Conservation (phyloP, 2,888 invertebrate genomes). For the Heliconius sara region DNA sequence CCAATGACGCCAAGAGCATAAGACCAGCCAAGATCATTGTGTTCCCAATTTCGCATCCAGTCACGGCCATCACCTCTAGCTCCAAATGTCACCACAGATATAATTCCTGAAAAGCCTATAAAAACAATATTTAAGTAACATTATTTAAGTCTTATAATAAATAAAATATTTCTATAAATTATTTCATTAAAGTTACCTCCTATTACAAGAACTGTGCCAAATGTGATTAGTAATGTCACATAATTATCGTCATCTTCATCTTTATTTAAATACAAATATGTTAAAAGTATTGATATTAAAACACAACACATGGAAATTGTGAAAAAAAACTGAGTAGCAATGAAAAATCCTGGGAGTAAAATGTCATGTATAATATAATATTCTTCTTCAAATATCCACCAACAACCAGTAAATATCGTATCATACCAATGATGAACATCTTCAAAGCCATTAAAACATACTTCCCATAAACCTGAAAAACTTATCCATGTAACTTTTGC, state of each 20-base stretch:
- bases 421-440: conserved; percentile 95
- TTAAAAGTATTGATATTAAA: conserved; percentile 89
- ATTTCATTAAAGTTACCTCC: conserved; percentile 78
- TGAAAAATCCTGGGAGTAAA: conserved; percentile 94
- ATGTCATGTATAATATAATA: conserved; percentile 97
- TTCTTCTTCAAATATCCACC: conserved; percentile 99
- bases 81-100: conserved; percentile 94
- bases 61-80: conserved; percentile 94
- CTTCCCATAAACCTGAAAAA: conserved; percentile 94
- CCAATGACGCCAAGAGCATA: conserved; percentile 94
- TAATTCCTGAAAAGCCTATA: conserved; percentile 90
- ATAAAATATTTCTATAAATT: background rate
- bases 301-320: conserved; percentile 93
- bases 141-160: background rate
- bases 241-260: conserved; percentile 91
- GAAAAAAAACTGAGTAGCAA: conserved; percentile 96
- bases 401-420: conserved; percentile 92
- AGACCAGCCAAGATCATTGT: conserved; percentile 97
- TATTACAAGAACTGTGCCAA: conserved; percentile 88
- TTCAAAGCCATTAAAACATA: conserved; percentile 94
- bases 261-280: conserved; percentile 88
- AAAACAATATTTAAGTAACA: conserved; percentile 43
- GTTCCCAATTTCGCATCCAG: conserved; percentile 98
- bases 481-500: background rate
- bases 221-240: conserved; percentile 88